Evolutionary conservation across 23 tunicate genomes (phyloP).

Genomic region (Pegea sp.): DNA sequence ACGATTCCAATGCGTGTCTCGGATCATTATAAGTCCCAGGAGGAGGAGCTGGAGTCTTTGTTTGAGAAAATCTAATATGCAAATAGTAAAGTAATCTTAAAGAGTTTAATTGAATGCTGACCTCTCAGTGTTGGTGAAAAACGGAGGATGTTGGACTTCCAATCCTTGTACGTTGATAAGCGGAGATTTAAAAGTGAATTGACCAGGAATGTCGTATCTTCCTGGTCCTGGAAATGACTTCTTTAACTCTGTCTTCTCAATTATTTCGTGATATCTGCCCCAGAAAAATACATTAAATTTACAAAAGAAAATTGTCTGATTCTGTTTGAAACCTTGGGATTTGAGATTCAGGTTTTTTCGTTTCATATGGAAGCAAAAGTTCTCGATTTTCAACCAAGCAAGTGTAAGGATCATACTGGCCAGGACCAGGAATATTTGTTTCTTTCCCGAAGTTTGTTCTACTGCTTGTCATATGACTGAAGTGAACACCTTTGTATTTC

Average conservation of each 20-base stretch:
- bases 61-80: constrained; percentile 35
- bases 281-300: too few relatives aligned
- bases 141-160: constrained; percentile 89
- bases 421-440: constrained; percentile 54
- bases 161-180: constrained; percentile 71
- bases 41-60: constrained; percentile 39
- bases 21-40: constrained; percentile 93
- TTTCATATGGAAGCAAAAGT: not conserved
- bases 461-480: constrained; percentile 31
- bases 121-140: constrained; percentile 67
- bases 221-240: constrained; percentile 85
- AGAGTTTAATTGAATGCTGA: not conserved
- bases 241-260: constrained; percentile 48
- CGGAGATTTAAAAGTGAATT: constrained; percentile 53
- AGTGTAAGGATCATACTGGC: constrained; percentile 46
- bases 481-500: constrained; percentile 83
- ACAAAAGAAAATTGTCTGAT: too few relatives aligned
- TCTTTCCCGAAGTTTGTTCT: constrained; percentile 34
- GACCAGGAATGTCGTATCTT: constrained; percentile 58
- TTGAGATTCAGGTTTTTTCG: too few relatives aligned
- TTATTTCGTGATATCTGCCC: constrained; percentile 84
- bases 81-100: too few relatives aligned
- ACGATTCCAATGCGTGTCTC: constrained; percentile 64
- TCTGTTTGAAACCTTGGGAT: too few relatives aligned
- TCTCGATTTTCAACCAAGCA: not conserved